phyloP scores from a whole-genome alignment of 2,113 vertebrate genomes.

The Choloepus hoffmanni region DNA sequence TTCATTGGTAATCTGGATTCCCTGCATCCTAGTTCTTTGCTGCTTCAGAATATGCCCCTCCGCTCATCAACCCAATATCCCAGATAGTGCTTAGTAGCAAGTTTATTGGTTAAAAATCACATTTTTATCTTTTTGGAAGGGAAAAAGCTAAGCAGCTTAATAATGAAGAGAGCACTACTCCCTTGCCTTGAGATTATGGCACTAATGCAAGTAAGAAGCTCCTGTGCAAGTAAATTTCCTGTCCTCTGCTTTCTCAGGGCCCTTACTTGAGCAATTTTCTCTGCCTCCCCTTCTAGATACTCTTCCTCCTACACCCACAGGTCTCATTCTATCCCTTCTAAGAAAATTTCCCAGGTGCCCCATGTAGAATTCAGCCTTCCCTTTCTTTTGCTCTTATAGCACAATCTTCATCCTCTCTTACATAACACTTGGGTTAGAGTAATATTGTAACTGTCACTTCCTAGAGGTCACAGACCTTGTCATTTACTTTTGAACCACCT shows the following conservation, averaged over 20 bases:
- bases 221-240: background rate
- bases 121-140: conserved; percentile 58
- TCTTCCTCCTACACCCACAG: background rate
- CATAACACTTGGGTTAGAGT: background rate
- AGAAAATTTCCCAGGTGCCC: background rate
- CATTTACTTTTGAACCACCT: background rate
- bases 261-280: background rate
- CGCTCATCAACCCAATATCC: background rate
- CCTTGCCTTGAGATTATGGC: background rate
- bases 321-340: background rate
- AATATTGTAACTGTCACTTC: background rate
- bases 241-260: background rate
- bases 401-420: background rate
- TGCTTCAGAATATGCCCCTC: background rate
- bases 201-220: conserved; percentile 5
- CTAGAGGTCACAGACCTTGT: background rate
- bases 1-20: background rate
- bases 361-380: background rate
- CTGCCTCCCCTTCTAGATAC: background rate
- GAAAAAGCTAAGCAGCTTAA: conserved; percentile 53
- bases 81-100: conserved; percentile 25
- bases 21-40: background rate
- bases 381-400: background rate
- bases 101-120: conserved; percentile 29
- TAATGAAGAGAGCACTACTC: background rate